These are phyloP conservation scores for Cephus pulcher DNA, from an alignment of 2,888 invertebrate genomes.

Conservation along the genomic window DNA sequence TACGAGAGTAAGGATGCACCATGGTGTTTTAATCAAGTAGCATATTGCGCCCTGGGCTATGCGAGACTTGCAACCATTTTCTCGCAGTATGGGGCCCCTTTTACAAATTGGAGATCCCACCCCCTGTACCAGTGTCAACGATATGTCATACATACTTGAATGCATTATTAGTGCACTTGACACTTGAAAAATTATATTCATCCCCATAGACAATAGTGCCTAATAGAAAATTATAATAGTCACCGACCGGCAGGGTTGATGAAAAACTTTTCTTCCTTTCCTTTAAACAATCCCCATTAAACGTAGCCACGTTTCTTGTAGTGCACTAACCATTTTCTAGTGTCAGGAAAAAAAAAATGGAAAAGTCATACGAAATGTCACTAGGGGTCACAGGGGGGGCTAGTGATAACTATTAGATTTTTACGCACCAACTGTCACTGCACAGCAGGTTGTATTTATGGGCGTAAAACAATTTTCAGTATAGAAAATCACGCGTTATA, in stretches of 20 bases:
- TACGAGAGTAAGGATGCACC: slow-evolving; percentile 42
- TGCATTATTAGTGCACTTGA: slow-evolving; percentile 27
- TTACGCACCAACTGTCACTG: slow-evolving; percentile 60
- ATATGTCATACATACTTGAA: slow-evolving; percentile 49
- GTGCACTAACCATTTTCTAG: neutral
- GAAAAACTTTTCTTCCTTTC: neutral
- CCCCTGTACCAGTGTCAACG: slow-evolving; percentile 53
- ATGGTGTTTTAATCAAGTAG: slow-evolving; percentile 61
- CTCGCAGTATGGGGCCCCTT: slow-evolving; percentile 54
- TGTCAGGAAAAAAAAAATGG: neutral
- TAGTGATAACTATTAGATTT: slow-evolving; percentile 47
- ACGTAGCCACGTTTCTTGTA: neutral
- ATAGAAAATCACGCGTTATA: slow-evolving; percentile 65
- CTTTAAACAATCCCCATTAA: neutral
- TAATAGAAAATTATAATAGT: neutral
- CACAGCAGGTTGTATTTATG: slow-evolving; percentile 61
- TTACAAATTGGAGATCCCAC: slow-evolving; percentile 60
- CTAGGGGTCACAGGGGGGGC: neutral
- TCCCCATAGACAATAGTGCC: neutral
- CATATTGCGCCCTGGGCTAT: slow-evolving; percentile 60
- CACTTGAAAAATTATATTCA: neutral
- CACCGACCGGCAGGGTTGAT: neutral
- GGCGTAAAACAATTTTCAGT: slow-evolving; percentile 65
- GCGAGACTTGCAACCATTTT: slow-evolving; percentile 39
- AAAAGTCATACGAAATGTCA: neutral